Evolutionary conservation across 2,797 vertebrate species (phyloP).

Genomic region (Salmo trutta): DNA sequence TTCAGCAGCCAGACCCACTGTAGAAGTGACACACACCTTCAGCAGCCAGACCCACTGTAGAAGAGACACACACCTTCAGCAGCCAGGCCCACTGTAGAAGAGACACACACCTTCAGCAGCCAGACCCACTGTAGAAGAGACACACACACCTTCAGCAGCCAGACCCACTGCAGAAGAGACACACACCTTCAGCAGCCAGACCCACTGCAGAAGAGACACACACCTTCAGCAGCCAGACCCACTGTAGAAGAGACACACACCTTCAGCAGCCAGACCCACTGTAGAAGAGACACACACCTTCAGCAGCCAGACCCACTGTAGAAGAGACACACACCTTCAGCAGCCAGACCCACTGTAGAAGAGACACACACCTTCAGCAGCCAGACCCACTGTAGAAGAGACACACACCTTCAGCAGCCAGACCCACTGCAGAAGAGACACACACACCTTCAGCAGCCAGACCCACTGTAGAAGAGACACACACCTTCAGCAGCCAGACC

Average conservation of each 20-base stretch:
- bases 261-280: background rate
- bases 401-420: constrained; percentile 42
- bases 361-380: background rate
- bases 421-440: too few species aligned
- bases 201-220: constrained; percentile 33
- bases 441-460: constrained; percentile 39
- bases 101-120: too few species aligned
- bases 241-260: background rate
- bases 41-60: too few species aligned
- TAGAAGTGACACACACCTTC: too few species aligned
- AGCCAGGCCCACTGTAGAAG: too few species aligned
- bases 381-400: constrained; percentile 36
- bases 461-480: constrained; percentile 36
- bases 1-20: too few species aligned
- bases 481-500: constrained; percentile 45
- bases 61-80: too few species aligned
- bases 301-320: background rate
- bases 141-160: constrained; percentile 37
- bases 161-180: constrained; percentile 40
- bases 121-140: too few species aligned
- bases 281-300: constrained; percentile 47
- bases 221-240: background rate
- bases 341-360: background rate
- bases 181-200: constrained; percentile 24
- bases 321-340: constrained; percentile 36